A percentile compares a stretch with the other conserved stretches of the same genome.
Conservation (phyloP, 2,113 vertebrate species). For the Percina caprodes region DNA sequence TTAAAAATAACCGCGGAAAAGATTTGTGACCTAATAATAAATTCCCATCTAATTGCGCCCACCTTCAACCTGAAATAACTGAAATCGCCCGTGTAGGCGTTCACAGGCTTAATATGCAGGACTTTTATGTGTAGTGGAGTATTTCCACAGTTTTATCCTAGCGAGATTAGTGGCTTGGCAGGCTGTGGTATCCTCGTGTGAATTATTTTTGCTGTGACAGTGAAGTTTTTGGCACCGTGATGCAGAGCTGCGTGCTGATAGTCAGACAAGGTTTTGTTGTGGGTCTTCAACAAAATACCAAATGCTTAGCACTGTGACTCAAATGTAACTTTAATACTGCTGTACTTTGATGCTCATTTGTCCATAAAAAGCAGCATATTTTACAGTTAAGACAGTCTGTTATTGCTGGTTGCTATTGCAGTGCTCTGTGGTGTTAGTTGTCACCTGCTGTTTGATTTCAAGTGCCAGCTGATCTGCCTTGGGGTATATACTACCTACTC, state of each 20-base stretch:
- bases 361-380: not conserved
- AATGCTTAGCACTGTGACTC: not conserved
- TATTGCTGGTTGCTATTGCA: not conserved
- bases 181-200: not conserved
- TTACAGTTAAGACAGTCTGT: not conserved
- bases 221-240: not conserved
- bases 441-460: conserved; percentile 29
- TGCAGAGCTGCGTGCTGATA: conserved; percentile 5
- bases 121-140: not conserved
- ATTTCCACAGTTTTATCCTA: not conserved
- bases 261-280: not conserved
- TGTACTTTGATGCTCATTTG: not conserved
- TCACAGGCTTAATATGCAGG: not conserved
- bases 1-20: too few species aligned
- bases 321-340: not conserved
- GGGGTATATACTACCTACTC: not conserved
- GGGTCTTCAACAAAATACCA: not conserved
- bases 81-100: too few species aligned
- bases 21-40: too few species aligned
- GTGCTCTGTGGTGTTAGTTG: not conserved
- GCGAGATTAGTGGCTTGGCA: conserved; percentile 15
- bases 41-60: too few species aligned
- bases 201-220: conserved; percentile 26
- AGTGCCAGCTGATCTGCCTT: not conserved
- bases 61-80: too few species aligned